Evolutionary conservation across 2,797 vertebrate species (phyloP).

Genomic region (Danio tinwini): DNA sequence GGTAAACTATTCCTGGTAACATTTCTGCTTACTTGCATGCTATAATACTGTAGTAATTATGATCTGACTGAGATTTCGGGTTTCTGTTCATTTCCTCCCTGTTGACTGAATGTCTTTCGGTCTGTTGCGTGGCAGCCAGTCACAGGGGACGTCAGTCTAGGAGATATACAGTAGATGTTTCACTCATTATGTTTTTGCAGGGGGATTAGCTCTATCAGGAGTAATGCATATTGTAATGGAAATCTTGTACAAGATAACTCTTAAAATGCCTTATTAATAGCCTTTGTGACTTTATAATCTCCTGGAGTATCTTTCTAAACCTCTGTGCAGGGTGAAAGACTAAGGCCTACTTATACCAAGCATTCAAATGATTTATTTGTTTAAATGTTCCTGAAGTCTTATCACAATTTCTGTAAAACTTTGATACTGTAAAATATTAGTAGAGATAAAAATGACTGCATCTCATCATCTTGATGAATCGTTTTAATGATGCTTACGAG

Average conservation of each 20-base stretch:
- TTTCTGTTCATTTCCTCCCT: conserved; percentile 3
- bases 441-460: too few species aligned
- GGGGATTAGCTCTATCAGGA: background rate
- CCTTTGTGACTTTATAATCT: background rate
- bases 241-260: conserved; percentile 9
- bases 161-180: background rate
- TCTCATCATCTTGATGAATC: too few species aligned
- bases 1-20: background rate
- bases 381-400: too few species aligned
- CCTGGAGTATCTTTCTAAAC: background rate
- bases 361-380: too few species aligned
- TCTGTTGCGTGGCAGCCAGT: conserved; percentile 48
- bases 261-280: background rate
- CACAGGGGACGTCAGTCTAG: conserved; percentile 34
- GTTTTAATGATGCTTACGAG: too few species aligned
- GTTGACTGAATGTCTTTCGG: conserved; percentile 7
- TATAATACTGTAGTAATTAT: background rate
- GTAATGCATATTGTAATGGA: conserved; percentile 5
- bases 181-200: background rate
- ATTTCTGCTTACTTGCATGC: background rate
- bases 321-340: background rate
- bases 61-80: conserved; percentile 19
- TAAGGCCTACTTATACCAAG: background rate
- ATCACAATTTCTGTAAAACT: too few species aligned
- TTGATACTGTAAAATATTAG: too few species aligned